Evolutionary conservation across 2,888 invertebrate species (phyloP).

Genomic region (Drosophila picticornis): DNA sequence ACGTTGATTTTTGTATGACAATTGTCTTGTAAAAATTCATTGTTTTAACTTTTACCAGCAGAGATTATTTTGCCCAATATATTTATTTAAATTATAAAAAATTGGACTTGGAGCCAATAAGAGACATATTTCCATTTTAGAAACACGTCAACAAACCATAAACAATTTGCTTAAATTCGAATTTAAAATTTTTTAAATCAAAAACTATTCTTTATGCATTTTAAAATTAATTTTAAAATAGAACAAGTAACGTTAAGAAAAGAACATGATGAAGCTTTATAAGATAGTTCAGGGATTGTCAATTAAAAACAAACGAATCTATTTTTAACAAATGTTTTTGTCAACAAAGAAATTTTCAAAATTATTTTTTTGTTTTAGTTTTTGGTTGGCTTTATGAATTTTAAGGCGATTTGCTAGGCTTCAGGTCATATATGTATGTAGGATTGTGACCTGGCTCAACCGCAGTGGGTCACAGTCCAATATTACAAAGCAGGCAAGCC

Average conservation of each 20-base stretch:
- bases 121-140: background rate
- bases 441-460: conserved; percentile 1
- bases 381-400: background rate
- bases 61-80: background rate
- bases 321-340: background rate
- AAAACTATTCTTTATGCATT: background rate
- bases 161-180: background rate
- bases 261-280: too few relatives aligned
- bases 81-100: too few relatives aligned
- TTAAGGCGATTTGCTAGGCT: background rate
- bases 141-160: background rate
- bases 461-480: conserved; percentile 23
- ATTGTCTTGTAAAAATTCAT: background rate
- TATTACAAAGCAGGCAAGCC: background rate
- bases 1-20: background rate
- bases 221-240: background rate
- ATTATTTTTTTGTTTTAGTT: background rate
- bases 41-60: background rate
- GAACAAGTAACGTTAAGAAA: too few relatives aligned
- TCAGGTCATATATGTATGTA: background rate
- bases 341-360: background rate
- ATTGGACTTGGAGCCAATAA: background rate
- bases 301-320: background rate
- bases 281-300: background rate
- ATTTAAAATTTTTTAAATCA: background rate